Evolutionary conservation across 2,113 vertebrate genomes (phyloP).

Genomic region (Callithrix jacchus): DNA sequence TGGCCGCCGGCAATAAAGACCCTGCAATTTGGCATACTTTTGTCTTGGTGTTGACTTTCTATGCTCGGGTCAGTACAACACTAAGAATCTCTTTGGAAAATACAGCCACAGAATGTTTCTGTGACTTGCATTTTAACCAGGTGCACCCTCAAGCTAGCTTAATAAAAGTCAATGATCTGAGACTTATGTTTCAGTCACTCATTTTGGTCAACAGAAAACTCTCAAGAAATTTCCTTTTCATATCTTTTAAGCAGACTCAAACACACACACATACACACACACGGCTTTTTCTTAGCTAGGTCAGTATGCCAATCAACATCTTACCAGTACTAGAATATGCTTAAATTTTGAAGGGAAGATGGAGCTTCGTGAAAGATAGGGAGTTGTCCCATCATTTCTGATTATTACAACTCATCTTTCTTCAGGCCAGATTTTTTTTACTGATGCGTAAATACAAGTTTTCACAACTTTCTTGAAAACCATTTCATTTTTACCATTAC

Average conservation of each 20-base stretch:
- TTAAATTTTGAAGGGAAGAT: background rate
- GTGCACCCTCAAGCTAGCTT: no score
- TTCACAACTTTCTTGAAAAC: background rate
- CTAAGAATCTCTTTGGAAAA: no score
- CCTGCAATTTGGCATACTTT: no score
- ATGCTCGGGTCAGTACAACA: no score
- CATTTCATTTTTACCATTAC: background rate
- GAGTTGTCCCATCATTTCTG: background rate
- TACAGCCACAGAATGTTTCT: no score
- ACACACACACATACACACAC: background rate
- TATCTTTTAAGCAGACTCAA: background rate
- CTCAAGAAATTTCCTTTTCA: background rate
- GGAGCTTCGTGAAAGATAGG: background rate
- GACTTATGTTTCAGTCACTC: no score
- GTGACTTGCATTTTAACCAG: no score
- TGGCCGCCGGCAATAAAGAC: no score
- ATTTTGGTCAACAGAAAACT: background rate
- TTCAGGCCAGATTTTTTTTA: background rate
- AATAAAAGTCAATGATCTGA: no score
- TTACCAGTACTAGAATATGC: background rate
- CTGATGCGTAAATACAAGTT: background rate
- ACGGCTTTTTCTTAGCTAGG: background rate
- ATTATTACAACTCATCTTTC: background rate
- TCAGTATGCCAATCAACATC: background rate
- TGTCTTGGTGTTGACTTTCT: no score